Base-by-base conservation (phyloP, 1,140 invertebrate species). In the Dolichoris vasculosae region DNA sequence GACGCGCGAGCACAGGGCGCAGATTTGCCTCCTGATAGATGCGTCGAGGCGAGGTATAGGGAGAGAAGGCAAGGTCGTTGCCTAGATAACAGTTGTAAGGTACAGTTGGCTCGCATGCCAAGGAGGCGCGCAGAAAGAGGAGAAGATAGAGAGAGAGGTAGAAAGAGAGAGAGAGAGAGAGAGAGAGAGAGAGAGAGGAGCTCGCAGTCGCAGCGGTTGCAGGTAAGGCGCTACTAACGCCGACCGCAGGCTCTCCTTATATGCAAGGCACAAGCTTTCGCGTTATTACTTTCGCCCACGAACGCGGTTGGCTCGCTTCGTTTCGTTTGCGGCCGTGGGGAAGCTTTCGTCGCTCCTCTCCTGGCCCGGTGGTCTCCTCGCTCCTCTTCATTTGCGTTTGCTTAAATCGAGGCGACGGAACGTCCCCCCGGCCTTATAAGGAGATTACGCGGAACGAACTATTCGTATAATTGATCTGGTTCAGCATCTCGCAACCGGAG, bases 11-110 rank as follows among this genome's bases (percentile, higher is more conserved):
- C 75, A 4, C 46, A 43, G 26, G 59, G 32, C 11, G 63, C 15
- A 81, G 64, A 81, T 81, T 69, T 32, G 38, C 64, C 43, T 81
- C 26, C 48, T 51, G 32, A 82, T 71, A 82, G 80, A 82, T 51
- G 80, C 30, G 46, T 67, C 17, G 78, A 69, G 46, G 40, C 64
- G 48, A 48, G 55, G 80, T 43, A 59, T 35, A 81, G 79, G 63
- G 80, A 71, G 80, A 71, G 67, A 86, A 89, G 88, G 87, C 90
- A 91, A 91, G 90, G 90, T 91, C 90, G 90, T 91, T 91, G 88
- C 88, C 88, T 90, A 91, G 90, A 91, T 91, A 91, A 91, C 90
- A 91, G 90, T 91, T 89, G 89, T 87, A 87, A 91, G 90, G 86
- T 91, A 91, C 90, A 90, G 90, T 91, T 90, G 89, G 63, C 83